These are phyloP conservation scores for Platyscapa corneri DNA, from an alignment of 1,140 invertebrate species.

Conservation along the genomic window DNA sequence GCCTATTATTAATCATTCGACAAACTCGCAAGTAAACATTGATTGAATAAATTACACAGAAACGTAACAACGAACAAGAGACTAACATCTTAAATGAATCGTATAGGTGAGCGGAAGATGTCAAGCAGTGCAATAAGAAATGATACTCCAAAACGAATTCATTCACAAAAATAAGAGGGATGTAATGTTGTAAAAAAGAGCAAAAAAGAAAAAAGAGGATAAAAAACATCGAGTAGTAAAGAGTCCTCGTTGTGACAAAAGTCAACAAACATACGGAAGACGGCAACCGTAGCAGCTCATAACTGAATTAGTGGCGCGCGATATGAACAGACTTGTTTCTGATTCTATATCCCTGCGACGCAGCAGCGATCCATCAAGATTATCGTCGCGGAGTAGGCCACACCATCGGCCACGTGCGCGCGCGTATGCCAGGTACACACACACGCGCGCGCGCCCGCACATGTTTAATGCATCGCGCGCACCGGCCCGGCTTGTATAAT, in stretches of 20 bases:
- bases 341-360: slow-evolving; percentile 37
- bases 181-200: background rate
- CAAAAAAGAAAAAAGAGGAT: background rate
- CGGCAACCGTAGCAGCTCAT: background rate
- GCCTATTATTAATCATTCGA: background rate
- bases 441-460: slow-evolving; percentile 38
- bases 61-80: background rate
- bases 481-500: background rate
- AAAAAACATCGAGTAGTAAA: background rate
- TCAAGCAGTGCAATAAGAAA: slow-evolving; percentile 1
- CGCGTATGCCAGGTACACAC: slow-evolving; percentile 16
- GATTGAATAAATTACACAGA: background rate
- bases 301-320: slow-evolving; percentile 31
- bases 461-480: slow-evolving; percentile 53
- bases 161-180: slow-evolving; percentile 8
- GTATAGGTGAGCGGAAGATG: background rate
- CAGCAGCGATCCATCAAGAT: slow-evolving; percentile 62
- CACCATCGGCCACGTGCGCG: slow-evolving; percentile 44
- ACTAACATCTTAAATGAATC: background rate
- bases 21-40: background rate
- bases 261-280: background rate
- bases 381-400: slow-evolving; percentile 53
- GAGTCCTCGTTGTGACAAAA: background rate
- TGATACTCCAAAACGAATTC: background rate
- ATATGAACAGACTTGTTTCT: slow-evolving; percentile 39